phyloP scores from a whole-genome alignment of 92 coral and sea anemone species.

The Palythoa heliodiscus region DNA sequence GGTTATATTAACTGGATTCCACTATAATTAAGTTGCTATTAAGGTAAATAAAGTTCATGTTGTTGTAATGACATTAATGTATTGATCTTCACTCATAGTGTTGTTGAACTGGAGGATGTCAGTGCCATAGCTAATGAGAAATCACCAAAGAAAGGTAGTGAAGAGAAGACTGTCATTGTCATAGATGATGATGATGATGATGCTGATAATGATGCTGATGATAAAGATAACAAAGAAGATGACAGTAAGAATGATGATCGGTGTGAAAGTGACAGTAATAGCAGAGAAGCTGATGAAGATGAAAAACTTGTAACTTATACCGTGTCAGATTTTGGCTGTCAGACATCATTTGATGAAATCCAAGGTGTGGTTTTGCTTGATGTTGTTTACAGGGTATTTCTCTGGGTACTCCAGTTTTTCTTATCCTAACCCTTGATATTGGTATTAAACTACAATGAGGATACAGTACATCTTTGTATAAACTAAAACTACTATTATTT shows the following conservation, averaged over 20 bases:
- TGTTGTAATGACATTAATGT: no score
- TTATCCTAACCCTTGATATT: neutral
- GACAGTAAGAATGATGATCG: neutral
- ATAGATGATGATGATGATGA: conserved; percentile 64
- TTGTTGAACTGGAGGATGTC: conserved; percentile 10
- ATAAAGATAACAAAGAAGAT: conserved; percentile 40
- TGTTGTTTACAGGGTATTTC: neutral
- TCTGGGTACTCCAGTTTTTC: no score
- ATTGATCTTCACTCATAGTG: neutral
- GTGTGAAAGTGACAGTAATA: neutral
- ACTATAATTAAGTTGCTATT: no score
- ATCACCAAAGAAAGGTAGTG: conserved; percentile 7
- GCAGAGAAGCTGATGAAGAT: neutral
- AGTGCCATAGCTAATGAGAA: neutral
- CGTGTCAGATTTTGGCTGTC: conserved; percentile 39
- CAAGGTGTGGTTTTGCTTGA: conserved; percentile 4
- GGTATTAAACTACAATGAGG: neutral
- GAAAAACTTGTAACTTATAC: conserved; percentile 6
- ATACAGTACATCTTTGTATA: no score
- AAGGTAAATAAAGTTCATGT: no score
- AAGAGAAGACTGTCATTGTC: conserved; percentile 46
- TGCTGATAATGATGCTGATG: conserved; percentile 42
- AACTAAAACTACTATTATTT: neutral
- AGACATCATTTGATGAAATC: conserved; percentile 29
- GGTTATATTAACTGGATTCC: no score